These are phyloP conservation scores for Falcunculus frontatus DNA, from an alignment of 2,113 vertebrate genomes.

Conservation along the genomic window DNA sequence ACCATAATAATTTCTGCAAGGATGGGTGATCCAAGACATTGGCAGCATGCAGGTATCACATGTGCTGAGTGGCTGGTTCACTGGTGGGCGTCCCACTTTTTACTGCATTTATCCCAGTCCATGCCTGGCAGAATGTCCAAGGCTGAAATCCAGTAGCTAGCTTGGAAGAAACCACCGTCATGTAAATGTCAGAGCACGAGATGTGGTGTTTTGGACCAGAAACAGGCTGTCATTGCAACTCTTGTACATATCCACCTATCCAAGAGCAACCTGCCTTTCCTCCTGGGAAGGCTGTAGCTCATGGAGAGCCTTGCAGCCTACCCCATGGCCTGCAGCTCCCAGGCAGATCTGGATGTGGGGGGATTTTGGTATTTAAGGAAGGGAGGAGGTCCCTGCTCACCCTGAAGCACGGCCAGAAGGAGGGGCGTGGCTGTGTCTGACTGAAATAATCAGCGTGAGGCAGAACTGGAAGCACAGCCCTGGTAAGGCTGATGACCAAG, in stretches of 20 bases:
- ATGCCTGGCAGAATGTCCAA: background rate
- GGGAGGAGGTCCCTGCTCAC: accelerated
- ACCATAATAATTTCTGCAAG: background rate
- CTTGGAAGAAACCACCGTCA: background rate
- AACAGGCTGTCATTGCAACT: background rate
- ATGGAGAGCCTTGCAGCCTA: background rate
- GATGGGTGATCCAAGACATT: background rate
- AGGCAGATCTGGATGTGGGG: background rate
- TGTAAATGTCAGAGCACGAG: background rate
- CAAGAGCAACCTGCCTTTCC: background rate
- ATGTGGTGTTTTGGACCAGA: background rate
- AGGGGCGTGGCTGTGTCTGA: background rate
- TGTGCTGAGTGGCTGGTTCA: background rate
- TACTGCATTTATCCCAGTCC: background rate
- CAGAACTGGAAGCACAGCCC: background rate
- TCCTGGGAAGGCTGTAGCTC: background rate
- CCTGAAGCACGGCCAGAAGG: background rate
- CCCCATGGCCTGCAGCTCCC: background rate
- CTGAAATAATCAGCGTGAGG: background rate
- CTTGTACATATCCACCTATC: background rate
- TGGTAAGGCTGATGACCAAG: background rate
- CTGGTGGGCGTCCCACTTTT: background rate
- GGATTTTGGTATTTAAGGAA: background rate
- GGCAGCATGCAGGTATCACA: background rate
- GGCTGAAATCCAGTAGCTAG: background rate